Conservation (phyloP, 1,140 invertebrate genomes). For the Neoseiulus cucumeris region DNA sequence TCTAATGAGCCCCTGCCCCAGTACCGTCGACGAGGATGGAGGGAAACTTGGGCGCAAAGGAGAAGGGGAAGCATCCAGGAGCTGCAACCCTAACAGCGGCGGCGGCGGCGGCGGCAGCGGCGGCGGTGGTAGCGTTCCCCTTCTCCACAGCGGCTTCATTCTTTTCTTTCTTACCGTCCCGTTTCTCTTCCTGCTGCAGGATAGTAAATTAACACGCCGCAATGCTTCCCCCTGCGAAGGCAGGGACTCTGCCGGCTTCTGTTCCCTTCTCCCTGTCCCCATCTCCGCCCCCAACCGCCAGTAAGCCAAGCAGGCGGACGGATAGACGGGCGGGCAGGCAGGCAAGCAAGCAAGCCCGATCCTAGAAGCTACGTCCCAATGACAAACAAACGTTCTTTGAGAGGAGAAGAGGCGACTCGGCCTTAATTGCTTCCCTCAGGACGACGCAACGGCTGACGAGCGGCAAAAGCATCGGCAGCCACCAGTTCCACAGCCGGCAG, state of each 20-base stretch:
- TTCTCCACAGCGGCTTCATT: background rate
- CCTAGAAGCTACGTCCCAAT: slow-evolving; percentile 4
- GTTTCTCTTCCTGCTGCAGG: slow-evolving; percentile 5
- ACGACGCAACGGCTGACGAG: background rate
- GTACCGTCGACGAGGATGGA: background rate
- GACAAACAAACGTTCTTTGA: slow-evolving; percentile 12
- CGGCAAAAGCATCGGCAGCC: no score
- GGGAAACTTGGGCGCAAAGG: no score
- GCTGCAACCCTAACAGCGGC: no score
- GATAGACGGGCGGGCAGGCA: no score
- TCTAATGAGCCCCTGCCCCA: slow-evolving; percentile 10
- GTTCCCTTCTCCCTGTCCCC: background rate
- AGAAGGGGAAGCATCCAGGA: no score
- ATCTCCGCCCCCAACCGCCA: background rate
- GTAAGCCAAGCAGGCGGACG: background rate
- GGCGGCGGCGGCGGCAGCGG: no score
- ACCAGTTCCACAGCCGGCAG: no score
- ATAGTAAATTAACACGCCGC: slow-evolving; percentile 11
- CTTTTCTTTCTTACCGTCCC: background rate
- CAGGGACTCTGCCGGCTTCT: background rate
- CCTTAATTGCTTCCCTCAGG: slow-evolving; percentile 11
- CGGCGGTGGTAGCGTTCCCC: background rate
- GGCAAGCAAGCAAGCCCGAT: no score
- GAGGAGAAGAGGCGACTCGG: background rate
- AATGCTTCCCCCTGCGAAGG: background rate